Evolutionary conservation across 2,888 invertebrate genomes (phyloP).

Genomic region (Euplexia lucipara): DNA sequence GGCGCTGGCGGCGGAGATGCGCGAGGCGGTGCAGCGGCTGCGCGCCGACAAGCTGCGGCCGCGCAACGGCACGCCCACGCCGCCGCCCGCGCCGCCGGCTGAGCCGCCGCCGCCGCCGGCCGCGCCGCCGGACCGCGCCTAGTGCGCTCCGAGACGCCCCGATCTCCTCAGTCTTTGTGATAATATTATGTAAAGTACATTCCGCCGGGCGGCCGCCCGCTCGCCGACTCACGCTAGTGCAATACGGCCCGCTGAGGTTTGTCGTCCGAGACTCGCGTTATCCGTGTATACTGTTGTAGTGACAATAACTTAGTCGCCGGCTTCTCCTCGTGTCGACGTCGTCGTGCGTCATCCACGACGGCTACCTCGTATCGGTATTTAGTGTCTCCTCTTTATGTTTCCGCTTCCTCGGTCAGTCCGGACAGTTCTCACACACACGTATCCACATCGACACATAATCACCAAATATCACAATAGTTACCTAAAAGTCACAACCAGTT

Average conservation of each 20-base stretch:
- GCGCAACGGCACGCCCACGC: slow-evolving; percentile 82
- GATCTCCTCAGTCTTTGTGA: slow-evolving; percentile 86
- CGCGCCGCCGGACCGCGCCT: slow-evolving; percentile 66
- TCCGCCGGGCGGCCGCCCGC: slow-evolving; percentile 75
- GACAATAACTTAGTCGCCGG: slow-evolving; percentile 83
- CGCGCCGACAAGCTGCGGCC: slow-evolving; percentile 87
- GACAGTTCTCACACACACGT: slow-evolving; percentile 65
- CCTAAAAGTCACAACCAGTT: slow-evolving; percentile 89
- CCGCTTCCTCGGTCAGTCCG: slow-evolving; percentile 69
- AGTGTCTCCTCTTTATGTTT: slow-evolving; percentile 68
- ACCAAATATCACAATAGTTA: slow-evolving; percentile 91
- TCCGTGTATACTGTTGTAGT: slow-evolving; percentile 84
- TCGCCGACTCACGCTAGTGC: slow-evolving; percentile 62
- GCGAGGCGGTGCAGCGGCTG: slow-evolving; percentile 87
- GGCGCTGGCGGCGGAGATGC: slow-evolving; percentile 87
- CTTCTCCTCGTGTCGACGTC: slow-evolving; percentile 65
- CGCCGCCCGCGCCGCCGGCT: slow-evolving; percentile 77
- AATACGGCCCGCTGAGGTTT: slow-evolving; percentile 61
- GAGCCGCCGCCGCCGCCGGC: slow-evolving; percentile 70
- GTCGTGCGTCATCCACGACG: slow-evolving; percentile 38
- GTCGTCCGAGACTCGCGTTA: slow-evolving; percentile 60
- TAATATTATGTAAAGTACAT: slow-evolving; percentile 88
- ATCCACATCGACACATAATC: slow-evolving; percentile 74
- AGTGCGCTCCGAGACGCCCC: slow-evolving; percentile 60
- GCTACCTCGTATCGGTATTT: slow-evolving; percentile 62